phyloP scores from a whole-genome alignment of 2,888 invertebrate genomes.

The Pimpla rufipes region DNA sequence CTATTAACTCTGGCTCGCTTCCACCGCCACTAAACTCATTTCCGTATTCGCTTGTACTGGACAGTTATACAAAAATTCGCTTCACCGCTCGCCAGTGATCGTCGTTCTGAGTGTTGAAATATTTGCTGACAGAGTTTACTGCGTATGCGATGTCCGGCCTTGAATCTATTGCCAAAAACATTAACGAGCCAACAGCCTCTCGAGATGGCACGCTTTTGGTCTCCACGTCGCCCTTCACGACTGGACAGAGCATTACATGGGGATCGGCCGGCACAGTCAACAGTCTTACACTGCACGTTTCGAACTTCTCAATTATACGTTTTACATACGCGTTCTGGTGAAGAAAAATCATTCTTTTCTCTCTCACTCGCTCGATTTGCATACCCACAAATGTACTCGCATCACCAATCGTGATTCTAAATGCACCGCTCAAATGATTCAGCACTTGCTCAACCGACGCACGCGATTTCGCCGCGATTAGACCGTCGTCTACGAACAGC shows the following conservation, averaged over 20 bases:
- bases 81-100: slow-evolving; percentile 29
- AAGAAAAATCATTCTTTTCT: slow-evolving; percentile 22
- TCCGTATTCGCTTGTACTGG: not conserved
- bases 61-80: slow-evolving; percentile 21
- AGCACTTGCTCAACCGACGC: not conserved
- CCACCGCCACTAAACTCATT: not conserved
- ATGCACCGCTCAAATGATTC: not conserved
- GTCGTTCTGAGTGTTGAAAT: not conserved
- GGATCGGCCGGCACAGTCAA: slow-evolving; percentile 65
- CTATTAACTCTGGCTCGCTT: not conserved
- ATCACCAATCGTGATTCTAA: slow-evolving; percentile 44
- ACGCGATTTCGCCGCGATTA: not conserved
- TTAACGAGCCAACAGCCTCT: slow-evolving; percentile 12
- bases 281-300: slow-evolving; percentile 34
- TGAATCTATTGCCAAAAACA: slow-evolving; percentile 26
- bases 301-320: slow-evolving; percentile 54
- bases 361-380: slow-evolving; percentile 50
- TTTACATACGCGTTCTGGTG: slow-evolving; percentile 60
- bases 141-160: slow-evolving; percentile 34
- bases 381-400: slow-evolving; percentile 47
- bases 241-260: slow-evolving; percentile 52
- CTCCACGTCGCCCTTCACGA: not conserved
- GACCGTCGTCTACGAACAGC: slow-evolving; percentile 14
- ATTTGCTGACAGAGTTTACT: slow-evolving; percentile 6
- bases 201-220: not conserved